A percentile compares a stretch with the other conserved stretches of the same genome.
Evolutionary conservation across 2,113 vertebrate genomes (phyloP).

Genomic region (Oenanthe melanoleuca): DNA sequence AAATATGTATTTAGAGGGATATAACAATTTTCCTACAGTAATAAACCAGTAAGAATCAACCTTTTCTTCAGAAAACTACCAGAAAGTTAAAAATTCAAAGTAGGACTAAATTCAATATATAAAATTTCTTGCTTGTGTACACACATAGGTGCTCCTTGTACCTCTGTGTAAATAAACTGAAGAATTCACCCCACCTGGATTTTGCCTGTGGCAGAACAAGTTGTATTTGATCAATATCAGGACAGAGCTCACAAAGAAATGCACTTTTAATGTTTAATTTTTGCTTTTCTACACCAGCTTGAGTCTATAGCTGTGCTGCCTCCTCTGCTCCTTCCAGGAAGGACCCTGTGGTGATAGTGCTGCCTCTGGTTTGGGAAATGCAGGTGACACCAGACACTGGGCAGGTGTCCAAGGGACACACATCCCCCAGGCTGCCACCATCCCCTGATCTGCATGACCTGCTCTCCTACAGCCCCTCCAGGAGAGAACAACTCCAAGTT

Average conservation of each 20-base stretch:
- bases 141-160: accelerated
- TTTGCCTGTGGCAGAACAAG: background rate
- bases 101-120: background rate
- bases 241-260: background rate
- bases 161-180: background rate
- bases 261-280: background rate
- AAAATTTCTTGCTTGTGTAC: background rate
- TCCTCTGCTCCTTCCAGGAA: background rate
- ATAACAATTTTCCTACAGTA: background rate
- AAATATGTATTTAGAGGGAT: background rate
- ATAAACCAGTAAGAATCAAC: background rate
- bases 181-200: background rate
- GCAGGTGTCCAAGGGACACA: background rate
- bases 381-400: background rate
- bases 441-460: background rate
- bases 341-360: background rate
- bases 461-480: background rate
- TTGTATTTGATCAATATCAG: background rate
- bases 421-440: no score
- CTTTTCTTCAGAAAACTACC: background rate
- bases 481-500: background rate
- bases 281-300: background rate
- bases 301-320: background rate
- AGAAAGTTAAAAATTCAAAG: background rate
- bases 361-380: background rate